These are phyloP conservation scores for Lonchura striata DNA, from an alignment of 2,113 vertebrate genomes.

Conservation along the genomic window DNA sequence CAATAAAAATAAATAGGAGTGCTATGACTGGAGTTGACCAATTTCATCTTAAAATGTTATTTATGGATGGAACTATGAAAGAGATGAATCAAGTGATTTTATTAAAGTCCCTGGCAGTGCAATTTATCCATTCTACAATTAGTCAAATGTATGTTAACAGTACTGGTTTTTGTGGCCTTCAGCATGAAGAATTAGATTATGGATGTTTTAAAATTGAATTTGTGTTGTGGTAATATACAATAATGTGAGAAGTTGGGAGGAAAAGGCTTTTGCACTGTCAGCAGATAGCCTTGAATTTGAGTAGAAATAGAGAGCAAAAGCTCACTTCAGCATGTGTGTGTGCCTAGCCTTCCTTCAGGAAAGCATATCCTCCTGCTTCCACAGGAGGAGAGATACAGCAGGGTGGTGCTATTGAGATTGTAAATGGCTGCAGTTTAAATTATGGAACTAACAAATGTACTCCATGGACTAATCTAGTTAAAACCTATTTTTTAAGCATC, in stretches of 20 bases:
- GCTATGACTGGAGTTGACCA: neutral
- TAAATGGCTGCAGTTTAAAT: neutral
- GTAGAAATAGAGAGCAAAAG: neutral
- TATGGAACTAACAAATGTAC: neutral
- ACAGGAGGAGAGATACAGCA: neutral
- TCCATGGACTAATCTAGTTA: neutral
- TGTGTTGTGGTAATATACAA: neutral
- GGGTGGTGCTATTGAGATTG: neutral
- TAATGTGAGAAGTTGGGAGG: neutral
- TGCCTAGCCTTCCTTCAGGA: neutral
- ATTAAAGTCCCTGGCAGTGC: neutral
- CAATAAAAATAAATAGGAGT: neutral
- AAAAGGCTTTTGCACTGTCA: neutral
- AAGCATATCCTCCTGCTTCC: neutral
- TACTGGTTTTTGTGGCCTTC: neutral
- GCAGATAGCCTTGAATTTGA: neutral
- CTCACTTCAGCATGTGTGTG: neutral
- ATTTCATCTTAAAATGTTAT: neutral
- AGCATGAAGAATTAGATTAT: neutral
- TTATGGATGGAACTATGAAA: neutral
- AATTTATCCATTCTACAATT: neutral
- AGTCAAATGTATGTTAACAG: neutral
- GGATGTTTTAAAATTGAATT: neutral
- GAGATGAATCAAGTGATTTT: neutral
- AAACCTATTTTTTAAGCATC: neutral